phyloP scores from a whole-genome alignment of 2,113 vertebrate genomes.

The Microtus oregoni region DNA sequence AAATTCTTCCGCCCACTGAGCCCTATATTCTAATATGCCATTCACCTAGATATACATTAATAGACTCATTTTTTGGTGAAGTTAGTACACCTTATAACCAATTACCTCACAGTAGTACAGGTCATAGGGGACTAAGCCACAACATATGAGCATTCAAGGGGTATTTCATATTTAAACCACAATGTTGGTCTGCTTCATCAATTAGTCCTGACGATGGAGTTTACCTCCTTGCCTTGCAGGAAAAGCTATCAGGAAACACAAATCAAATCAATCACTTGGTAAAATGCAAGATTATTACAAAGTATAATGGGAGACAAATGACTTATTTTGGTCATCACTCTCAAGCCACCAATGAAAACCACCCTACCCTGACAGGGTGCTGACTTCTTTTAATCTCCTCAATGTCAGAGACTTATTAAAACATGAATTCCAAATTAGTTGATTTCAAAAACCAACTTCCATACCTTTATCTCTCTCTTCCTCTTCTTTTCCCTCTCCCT shows the following conservation, averaged over 20 bases:
- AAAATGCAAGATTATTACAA: neutral
- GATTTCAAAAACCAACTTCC: neutral
- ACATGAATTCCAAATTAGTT: neutral
- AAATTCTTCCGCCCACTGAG: neutral
- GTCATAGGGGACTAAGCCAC: rapidly evolving
- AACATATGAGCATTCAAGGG: neutral
- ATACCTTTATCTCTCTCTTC: neutral
- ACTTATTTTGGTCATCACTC: neutral
- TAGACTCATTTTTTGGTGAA: neutral
- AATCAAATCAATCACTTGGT: neutral
- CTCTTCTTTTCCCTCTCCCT: too few species aligned
- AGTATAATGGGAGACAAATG: neutral
- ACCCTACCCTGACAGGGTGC: neutral
- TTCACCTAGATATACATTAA: neutral
- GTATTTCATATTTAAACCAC: neutral
- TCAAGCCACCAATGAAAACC: neutral
- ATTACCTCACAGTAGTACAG: too few species aligned
- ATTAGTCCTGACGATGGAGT: neutral
- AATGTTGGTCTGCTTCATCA: neutral
- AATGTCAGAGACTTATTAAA: slow-evolving; percentile 31
- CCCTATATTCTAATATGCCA: neutral
- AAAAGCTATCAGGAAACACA: neutral
- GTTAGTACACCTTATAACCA: neutral
- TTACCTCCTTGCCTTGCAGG: neutral
- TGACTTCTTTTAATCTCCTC: neutral